Conservation (phyloP, 2,888 invertebrate genomes). For the Stenchaetothrips biformis region DNA sequence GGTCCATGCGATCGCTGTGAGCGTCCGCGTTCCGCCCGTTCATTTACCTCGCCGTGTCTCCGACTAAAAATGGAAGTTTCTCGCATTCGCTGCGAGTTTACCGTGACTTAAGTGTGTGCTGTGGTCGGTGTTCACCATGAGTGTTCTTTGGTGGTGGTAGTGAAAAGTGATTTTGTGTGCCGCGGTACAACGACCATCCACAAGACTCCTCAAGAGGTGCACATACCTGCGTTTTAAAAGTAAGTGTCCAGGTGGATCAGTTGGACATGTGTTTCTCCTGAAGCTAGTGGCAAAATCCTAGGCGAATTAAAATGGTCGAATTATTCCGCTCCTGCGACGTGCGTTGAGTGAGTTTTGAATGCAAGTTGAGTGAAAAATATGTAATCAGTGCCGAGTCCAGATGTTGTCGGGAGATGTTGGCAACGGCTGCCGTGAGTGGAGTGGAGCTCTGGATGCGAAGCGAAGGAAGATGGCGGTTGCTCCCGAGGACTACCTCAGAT, state of each 20-base stretch:
- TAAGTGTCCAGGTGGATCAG: slow-evolving; percentile 14
- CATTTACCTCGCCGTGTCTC: neutral
- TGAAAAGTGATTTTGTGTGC: neutral
- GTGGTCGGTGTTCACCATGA: slow-evolving; percentile 5
- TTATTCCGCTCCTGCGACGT: neutral
- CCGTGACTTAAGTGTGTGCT: slow-evolving; percentile 10
- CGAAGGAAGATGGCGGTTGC: slow-evolving; percentile 13
- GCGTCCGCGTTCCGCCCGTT: neutral
- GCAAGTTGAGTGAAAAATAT: neutral
- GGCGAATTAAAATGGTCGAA: too few species aligned
- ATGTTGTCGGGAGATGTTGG: slow-evolving; percentile 16
- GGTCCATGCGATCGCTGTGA: neutral
- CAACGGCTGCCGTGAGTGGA: neutral
- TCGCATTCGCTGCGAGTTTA: neutral
- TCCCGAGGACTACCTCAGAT: slow-evolving; percentile 5
- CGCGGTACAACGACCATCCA: neutral
- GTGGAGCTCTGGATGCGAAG: neutral
- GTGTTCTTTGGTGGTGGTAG: neutral
- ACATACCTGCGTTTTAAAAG: slow-evolving; percentile 13
- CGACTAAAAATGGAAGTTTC: neutral
- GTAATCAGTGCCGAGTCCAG: slow-evolving; percentile 3
- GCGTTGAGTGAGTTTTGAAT: neutral
- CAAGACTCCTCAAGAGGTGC: slow-evolving; percentile 14
- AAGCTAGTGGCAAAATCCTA: too few species aligned
- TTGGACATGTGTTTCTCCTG: neutral